A percentile compares a stretch with the other conserved stretches of the same genome.
Evolutionary conservation across 2,888 invertebrate species (phyloP).

Genomic region (Acanthosepion esculentum): DNA sequence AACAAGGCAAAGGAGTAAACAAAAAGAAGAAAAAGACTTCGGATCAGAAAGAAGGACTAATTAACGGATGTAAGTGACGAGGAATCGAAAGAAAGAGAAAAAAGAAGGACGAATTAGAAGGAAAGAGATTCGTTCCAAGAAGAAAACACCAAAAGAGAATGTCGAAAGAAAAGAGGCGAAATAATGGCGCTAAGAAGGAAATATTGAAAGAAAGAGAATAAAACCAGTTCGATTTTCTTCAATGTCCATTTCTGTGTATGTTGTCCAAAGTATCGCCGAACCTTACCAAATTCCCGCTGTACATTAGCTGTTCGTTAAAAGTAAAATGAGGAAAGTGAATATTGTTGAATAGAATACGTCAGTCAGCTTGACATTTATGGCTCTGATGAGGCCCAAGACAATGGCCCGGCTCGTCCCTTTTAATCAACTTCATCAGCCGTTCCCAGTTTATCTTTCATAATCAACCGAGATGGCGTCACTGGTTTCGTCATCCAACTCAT

Average conservation of each 20-base stretch:
- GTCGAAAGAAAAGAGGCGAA: too few relatives aligned
- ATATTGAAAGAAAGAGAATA: too few relatives aligned
- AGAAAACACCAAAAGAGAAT: too few relatives aligned
- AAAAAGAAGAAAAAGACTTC: neutral
- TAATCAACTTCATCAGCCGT: neutral
- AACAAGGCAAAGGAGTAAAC: neutral
- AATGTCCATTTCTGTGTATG: neutral
- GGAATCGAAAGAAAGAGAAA: too few relatives aligned
- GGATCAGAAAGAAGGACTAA: neutral
- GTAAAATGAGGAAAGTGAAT: neutral
- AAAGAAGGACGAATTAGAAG: too few relatives aligned
- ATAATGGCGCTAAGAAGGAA: too few relatives aligned
- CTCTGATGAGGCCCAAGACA: neutral
- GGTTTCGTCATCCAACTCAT: neutral
- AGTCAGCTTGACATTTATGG: neutral
- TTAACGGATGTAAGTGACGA: too few relatives aligned
- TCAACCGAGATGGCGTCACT: neutral
- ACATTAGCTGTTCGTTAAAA: neutral
- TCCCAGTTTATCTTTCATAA: neutral
- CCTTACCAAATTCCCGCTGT: neutral
- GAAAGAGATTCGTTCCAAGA: too few relatives aligned
- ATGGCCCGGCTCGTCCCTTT: neutral
- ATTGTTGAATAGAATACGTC: neutral
- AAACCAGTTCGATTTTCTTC: neutral
- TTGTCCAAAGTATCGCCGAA: neutral